A percentile compares a stretch with the other conserved stretches of the same genome.
These are phyloP conservation scores for Theretra japonica DNA, from an alignment of 2,888 invertebrate species.

Conservation along the genomic window DNA sequence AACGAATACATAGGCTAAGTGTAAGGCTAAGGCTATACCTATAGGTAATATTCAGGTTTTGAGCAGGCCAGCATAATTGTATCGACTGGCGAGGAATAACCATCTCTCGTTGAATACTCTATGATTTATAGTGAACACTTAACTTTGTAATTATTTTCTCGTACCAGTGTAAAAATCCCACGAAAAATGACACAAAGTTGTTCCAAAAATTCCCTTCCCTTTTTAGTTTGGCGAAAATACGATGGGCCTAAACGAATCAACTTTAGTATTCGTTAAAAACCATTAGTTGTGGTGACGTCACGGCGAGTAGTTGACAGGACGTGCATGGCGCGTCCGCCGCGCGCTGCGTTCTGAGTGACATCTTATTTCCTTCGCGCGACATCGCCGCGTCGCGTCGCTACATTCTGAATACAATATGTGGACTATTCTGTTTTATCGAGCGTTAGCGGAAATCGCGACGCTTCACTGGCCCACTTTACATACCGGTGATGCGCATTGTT, in stretches of 20 bases:
- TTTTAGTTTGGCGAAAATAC: not conserved
- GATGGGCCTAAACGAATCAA: not conserved
- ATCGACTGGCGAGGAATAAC: no score
- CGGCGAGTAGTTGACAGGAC: not conserved
- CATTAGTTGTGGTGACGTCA: conserved; percentile 24
- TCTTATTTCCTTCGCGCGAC: conserved; percentile 71
- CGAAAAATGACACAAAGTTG: no score
- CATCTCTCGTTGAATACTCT: no score
- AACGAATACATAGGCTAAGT: no score
- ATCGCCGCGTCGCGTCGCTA: conserved; percentile 46
- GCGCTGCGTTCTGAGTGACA: conserved; percentile 66
- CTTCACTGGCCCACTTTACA: conserved; percentile 51
- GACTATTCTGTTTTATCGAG: conserved; percentile 52
- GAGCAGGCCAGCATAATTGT: no score
- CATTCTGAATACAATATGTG: conserved; percentile 32
- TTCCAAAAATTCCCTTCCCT: not conserved
- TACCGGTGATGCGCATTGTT: conserved; percentile 32
- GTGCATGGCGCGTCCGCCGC: conserved; percentile 34
- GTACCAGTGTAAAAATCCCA: no score
- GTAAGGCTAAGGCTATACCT: no score
- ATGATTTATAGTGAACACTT: no score
- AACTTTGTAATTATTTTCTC: no score
- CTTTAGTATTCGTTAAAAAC: conserved; percentile 17
- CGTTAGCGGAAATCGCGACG: conserved; percentile 54
- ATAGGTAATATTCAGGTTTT: no score